These are phyloP conservation scores for Xerus inauris DNA, from an alignment of 2,113 vertebrate genomes.

Conservation along the genomic window DNA sequence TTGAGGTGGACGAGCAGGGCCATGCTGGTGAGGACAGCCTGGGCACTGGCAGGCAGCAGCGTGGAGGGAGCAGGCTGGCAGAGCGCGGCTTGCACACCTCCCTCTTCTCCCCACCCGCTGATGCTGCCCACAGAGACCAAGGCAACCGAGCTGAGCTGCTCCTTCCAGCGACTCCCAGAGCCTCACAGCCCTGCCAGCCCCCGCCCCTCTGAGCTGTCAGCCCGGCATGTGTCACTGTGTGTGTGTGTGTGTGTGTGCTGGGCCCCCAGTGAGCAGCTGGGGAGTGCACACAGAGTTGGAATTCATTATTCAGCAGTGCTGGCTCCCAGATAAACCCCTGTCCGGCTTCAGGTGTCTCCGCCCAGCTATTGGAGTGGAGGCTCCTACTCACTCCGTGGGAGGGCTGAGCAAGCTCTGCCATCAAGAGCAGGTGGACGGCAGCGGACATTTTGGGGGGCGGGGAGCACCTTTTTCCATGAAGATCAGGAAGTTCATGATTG, in stretches of 20 bases:
- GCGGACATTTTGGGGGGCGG: too few relatives aligned
- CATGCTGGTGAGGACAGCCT: conserved; percentile 84
- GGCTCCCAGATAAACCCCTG: conserved; percentile 61
- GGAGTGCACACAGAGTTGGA: background rate
- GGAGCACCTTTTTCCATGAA: background rate
- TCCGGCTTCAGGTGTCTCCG: conserved; percentile 62
- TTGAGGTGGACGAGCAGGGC: conserved; percentile 92
- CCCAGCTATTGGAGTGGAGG: background rate
- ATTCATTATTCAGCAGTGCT: conserved; percentile 81
- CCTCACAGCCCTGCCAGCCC: conserved; percentile 48
- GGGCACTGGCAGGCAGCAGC: conserved; percentile 32
- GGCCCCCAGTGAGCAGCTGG: conserved; percentile 13
- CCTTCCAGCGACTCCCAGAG: conserved; percentile 62
- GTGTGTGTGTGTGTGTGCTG: background rate
- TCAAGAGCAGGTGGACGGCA: background rate
- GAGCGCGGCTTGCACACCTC: background rate
- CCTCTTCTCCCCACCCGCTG: conserved; percentile 15
- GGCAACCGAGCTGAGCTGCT: conserved; percentile 61
- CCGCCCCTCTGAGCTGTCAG: conserved; percentile 73
- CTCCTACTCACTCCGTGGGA: background rate
- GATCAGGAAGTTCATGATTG: background rate
- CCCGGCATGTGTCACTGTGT: conserved; percentile 38
- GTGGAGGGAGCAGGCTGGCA: background rate
- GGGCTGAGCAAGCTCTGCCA: background rate
- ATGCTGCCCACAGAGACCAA: conserved; percentile 76